Base-by-base conservation (phyloP, 2,888 invertebrate species). In the Isoperla grammatica region DNA sequence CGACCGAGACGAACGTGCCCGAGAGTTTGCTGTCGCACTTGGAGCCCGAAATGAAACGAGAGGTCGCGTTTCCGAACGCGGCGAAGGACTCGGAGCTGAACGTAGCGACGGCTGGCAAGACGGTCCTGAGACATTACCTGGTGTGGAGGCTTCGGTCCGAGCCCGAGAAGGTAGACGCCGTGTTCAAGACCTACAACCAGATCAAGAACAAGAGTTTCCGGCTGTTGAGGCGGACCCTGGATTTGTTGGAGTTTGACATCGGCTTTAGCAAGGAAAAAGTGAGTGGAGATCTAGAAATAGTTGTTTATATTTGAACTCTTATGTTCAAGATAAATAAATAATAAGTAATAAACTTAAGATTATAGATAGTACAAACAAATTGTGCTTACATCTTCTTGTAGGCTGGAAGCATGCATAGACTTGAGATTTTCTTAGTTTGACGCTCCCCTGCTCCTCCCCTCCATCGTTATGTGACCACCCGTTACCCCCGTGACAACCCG, bases 181-280 rank as follows among this genome's bases (percentile, higher is more conserved):
- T 74, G n/a, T 74, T 75, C 68, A 70, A 68, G 29, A 69, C 68
- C 2, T 76, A 75, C 65, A 57, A 66, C 0, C 70, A 72, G 11
- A 63, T 78, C 1, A 71, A 70, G 2, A 71, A 75, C 64, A 79
- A 75, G 68, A 79, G 79, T 65, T 76, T 80, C 56, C 66, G 69
- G 22, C 71, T 77, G 1, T 75, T 87, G 5, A 78, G 78, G 67
- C 75, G 79, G 69, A 78, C 81, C 56, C 71, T 86, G 13, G 69
- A 78, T 35, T 66, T 84, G 61, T 79, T 85, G 1, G 72, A 79
- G 63, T 73, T 77, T 46, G 77, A 81, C 2, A 73, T 87, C 1
- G 79, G 82, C 43, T 80, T 86, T 64, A 70, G 79, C 4, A 69
- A 70, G 15, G 75, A 8, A 29, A 29, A 29, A 29, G 29, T 29